Evolutionary conservation across 2,888 invertebrate species (phyloP).

Genomic region (Polylopha cassiicola): DNA sequence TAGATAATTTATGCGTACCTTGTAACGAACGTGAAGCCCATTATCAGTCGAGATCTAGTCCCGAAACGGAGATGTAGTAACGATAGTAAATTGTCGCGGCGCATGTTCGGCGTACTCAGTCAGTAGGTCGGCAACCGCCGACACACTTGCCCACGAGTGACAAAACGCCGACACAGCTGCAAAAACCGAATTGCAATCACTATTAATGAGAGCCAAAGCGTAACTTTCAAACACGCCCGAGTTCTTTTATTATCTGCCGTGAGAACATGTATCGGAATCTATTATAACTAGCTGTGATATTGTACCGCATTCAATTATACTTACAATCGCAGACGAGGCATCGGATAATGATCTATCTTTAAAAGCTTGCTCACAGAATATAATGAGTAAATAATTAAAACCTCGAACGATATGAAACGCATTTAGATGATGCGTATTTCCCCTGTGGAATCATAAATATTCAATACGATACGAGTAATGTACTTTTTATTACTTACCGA

Average conservation of each 20-base stretch:
- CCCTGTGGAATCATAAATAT: too few relatives aligned
- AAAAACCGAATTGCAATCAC: slow-evolving; percentile 40
- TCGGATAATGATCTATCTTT: neutral
- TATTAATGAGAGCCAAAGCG: slow-evolving; percentile 21
- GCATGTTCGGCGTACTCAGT: slow-evolving; percentile 36
- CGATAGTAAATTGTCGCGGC: slow-evolving; percentile 51
- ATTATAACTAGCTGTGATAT: slow-evolving; percentile 16
- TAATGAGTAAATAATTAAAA: too few relatives aligned
- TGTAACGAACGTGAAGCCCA: slow-evolving; percentile 4
- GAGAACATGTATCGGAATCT: slow-evolving; percentile 5
- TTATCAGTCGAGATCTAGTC: slow-evolving; percentile 5
- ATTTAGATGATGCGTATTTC: too few relatives aligned
- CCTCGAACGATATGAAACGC: too few relatives aligned
- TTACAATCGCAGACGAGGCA: slow-evolving; percentile 4
- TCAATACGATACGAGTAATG: too few relatives aligned
- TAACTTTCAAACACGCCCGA: slow-evolving; percentile 23
- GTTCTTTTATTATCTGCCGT: slow-evolving; percentile 20
- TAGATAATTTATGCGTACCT: slow-evolving; percentile 13
- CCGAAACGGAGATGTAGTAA: slow-evolving; percentile 29
- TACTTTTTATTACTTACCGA: too few relatives aligned
- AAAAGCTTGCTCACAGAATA: too few relatives aligned
- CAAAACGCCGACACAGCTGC: slow-evolving; percentile 56
- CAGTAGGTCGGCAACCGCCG: slow-evolving; percentile 50
- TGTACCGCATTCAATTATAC: slow-evolving; percentile 13
- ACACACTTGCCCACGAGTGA: slow-evolving; percentile 42